These are phyloP conservation scores for Dryobota labecula DNA, from an alignment of 2,888 invertebrate genomes.

Conservation along the genomic window DNA sequence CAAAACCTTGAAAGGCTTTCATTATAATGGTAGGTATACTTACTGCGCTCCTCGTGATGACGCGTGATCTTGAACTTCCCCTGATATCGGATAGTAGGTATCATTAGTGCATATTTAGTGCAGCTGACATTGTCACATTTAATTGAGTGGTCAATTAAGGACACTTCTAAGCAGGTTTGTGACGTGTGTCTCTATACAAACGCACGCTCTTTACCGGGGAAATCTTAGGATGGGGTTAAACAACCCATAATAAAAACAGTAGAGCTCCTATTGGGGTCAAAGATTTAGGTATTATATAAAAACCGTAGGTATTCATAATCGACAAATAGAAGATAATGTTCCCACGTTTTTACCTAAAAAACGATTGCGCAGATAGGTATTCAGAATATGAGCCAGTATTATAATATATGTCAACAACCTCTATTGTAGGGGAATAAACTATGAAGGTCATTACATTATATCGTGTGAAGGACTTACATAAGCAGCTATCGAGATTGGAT, in stretches of 20 bases:
- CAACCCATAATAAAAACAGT: constrained; percentile 4
- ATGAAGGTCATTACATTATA: constrained; percentile 82
- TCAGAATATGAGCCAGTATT: constrained; percentile 62
- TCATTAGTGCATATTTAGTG: background rate
- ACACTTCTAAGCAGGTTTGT: background rate
- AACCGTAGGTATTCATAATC: constrained; percentile 6
- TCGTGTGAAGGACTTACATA: constrained; percentile 81
- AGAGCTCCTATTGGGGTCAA: constrained; percentile 17
- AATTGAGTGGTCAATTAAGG: background rate
- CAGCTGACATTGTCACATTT: background rate
- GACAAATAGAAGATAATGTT: constrained; percentile 12
- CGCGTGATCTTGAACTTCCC: constrained; percentile 2
- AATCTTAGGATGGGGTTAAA: background rate
- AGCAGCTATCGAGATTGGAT: constrained; percentile 78
- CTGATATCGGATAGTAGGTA: background rate
- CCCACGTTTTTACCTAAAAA: constrained; percentile 35
- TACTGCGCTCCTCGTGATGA: background rate
- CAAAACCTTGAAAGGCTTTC: background rate
- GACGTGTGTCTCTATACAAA: background rate
- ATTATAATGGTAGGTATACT: background rate
- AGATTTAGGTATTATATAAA: constrained; percentile 20
- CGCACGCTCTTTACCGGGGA: background rate
- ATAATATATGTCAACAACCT: constrained; percentile 61
- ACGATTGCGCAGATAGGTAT: constrained; percentile 24
- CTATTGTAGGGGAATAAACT: constrained; percentile 77